Evolutionary conservation across 2,888 invertebrate genomes (phyloP).

Genomic region (Julus scanicus): DNA sequence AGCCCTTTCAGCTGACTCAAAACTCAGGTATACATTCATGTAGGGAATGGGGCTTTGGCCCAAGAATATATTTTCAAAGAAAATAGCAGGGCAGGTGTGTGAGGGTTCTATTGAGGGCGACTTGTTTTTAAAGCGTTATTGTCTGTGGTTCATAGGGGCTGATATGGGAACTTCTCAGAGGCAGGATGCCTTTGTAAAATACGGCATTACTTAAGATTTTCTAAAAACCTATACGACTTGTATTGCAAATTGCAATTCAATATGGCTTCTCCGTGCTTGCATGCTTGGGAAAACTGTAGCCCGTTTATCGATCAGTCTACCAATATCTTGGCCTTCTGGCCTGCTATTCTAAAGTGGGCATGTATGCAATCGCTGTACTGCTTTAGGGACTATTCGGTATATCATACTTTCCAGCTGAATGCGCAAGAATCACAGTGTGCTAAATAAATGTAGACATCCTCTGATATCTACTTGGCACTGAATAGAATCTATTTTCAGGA

Average conservation of each 20-base stretch:
- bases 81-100: background rate
- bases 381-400: background rate
- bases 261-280: background rate
- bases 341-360: background rate
- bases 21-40: background rate
- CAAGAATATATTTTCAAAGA: background rate
- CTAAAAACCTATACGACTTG: background rate
- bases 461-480: background rate
- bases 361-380: background rate
- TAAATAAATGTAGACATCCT: background rate
- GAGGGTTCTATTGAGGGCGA: background rate
- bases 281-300: background rate
- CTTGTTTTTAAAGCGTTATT: background rate
- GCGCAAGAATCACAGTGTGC: background rate
- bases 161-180: background rate
- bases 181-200: background rate
- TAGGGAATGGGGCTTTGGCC: background rate
- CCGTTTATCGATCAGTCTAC: conserved; percentile 26
- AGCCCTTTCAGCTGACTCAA: background rate
- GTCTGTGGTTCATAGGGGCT: background rate
- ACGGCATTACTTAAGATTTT: background rate
- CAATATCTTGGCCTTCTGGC: background rate
- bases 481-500: background rate
- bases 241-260: background rate
- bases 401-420: background rate